A percentile compares a stretch with the other conserved stretches of the same genome.
Conservation (phyloP, 2,888 invertebrate genomes). For the Callyntrura sp. region DNA sequence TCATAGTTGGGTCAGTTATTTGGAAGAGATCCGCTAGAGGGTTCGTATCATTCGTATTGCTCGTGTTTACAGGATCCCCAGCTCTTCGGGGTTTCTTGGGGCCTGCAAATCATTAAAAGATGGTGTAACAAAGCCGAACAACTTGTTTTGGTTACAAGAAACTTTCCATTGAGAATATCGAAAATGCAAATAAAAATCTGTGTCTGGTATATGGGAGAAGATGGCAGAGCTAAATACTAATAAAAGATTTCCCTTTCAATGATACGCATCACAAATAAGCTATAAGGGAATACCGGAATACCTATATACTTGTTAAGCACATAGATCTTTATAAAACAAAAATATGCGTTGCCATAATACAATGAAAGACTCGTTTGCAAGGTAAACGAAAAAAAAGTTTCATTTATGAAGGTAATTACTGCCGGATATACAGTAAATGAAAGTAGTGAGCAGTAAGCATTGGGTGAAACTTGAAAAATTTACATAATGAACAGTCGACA, state of each 20-base stretch:
- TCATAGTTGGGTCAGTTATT: conserved; percentile 64
- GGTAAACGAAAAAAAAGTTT: too few species aligned
- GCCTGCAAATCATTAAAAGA: neutral
- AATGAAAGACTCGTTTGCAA: too few species aligned
- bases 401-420: too few species aligned
- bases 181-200: neutral
- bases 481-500: neutral
- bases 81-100: neutral
- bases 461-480: neutral
- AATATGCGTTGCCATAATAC: too few species aligned
- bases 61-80: neutral
- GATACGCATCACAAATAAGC: too few species aligned
- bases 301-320: too few species aligned
- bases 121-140: too few species aligned
- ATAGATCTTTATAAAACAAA: too few species aligned
- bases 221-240: too few species aligned
- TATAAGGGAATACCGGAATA: too few species aligned
- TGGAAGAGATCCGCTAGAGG: conserved; percentile 75
- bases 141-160: neutral
- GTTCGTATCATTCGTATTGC: conserved; percentile 48
- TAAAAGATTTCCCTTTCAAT: conserved; percentile 24
- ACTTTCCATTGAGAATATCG: neutral
- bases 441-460: neutral
- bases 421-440: neutral
- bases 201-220: too few species aligned